Conservation (phyloP, 1,140 invertebrate genomes). For the Caerostris extrusa region DNA sequence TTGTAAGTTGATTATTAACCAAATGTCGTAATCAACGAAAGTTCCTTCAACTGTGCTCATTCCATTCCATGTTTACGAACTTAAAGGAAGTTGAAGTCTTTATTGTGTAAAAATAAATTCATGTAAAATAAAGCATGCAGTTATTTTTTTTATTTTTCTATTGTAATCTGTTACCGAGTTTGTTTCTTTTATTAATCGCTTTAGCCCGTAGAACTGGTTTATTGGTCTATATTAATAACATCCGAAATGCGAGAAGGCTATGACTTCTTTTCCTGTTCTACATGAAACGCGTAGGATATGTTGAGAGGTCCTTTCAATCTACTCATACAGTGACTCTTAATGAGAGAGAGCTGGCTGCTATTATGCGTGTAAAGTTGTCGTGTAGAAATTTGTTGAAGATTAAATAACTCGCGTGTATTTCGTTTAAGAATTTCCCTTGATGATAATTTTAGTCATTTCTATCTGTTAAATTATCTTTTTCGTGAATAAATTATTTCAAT, state of each 20-base stretch:
- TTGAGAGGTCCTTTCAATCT: not conserved
- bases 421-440: not conserved
- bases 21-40: not conserved
- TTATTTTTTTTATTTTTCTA: not conserved
- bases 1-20: too few relatives aligned
- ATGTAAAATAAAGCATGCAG: not conserved
- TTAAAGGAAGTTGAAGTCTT: not conserved
- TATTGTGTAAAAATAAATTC: not conserved
- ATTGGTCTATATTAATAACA: constrained; percentile 37
- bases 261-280: constrained; percentile 30
- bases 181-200: constrained; percentile 10
- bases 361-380: not conserved
- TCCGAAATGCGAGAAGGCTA: not conserved
- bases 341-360: not conserved
- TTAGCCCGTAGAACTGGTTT: constrained; percentile 16
- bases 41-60: not conserved
- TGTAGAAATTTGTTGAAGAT: not conserved
- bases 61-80: not conserved
- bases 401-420: constrained; percentile 5
- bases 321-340: not conserved
- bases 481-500: not conserved
- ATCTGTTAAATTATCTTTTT: not conserved
- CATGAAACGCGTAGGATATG: not conserved
- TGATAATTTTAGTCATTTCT: not conserved
- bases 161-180: not conserved